Conservation (phyloP, 2,113 vertebrate genomes). For the Sceloporus undulatus region DNA sequence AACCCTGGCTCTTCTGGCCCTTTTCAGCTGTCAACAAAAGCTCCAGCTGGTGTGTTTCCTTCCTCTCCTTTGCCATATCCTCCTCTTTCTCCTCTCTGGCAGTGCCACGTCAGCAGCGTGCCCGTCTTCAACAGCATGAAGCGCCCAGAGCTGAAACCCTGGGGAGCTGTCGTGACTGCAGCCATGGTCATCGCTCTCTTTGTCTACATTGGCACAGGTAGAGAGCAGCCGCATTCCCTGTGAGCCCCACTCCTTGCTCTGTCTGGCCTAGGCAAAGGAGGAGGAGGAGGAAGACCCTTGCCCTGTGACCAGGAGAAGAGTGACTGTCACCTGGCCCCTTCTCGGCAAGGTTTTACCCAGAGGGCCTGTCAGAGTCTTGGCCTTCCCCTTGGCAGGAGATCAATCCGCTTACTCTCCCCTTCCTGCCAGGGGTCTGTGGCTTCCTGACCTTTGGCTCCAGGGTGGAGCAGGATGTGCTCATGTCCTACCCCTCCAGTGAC, state of each 20-base stretch:
- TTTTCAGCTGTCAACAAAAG: too few relatives aligned
- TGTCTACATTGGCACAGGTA: constrained; percentile 96
- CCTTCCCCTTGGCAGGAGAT: too few relatives aligned
- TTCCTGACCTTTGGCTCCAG: constrained; percentile 91
- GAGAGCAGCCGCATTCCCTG: background rate
- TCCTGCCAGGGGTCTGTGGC: constrained; percentile 88
- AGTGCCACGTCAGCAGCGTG: constrained; percentile 97
- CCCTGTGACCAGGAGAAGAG: background rate
- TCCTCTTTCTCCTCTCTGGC: constrained; percentile 24
- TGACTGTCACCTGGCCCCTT: too few relatives aligned
- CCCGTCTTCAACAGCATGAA: constrained; percentile 97
- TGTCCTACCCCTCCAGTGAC: constrained; percentile 94
- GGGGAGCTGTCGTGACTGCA: constrained; percentile 89
- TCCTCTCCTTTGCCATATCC: background rate
- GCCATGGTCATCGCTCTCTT: constrained; percentile 96
- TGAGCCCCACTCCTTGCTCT: too few relatives aligned
- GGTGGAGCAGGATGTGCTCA: constrained; percentile 91
- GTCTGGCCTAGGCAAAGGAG: too few relatives aligned
- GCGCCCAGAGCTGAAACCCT: constrained; percentile 85
- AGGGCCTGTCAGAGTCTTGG: too few relatives aligned
- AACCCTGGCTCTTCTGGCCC: too few relatives aligned
- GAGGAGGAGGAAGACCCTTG: too few relatives aligned
- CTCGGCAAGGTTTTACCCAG: background rate
- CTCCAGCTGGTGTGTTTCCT: too few relatives aligned
- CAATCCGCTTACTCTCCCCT: background rate